Evolutionary conservation across 2,888 invertebrate genomes (phyloP), one percentile per base, ranked within the genome.

Genomic region (Cyclophora albipunctata): DNA sequence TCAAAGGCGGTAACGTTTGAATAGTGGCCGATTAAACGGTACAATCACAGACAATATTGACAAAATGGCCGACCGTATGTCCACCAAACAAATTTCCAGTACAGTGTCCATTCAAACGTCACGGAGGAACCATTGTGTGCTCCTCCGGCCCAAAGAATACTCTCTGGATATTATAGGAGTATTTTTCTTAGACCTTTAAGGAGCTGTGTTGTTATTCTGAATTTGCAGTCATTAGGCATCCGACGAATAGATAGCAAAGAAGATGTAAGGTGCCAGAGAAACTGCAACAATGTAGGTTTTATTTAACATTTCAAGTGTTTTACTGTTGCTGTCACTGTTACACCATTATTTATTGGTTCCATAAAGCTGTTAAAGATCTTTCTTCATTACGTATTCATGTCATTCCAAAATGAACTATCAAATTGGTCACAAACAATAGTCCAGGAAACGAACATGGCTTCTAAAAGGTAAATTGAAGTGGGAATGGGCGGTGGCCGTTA

Each of bases 1-100:
- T 84, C 81, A 84, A 73, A 71, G 84, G 84, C 84, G 85, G 84
- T 87, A 37, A 84, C 85, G 81, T 73, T 67, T 86, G 86, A 86
- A 88, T 88, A 76, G 79, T 68, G 67, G 67, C 76, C 81, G 85
- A 85, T 85, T 85, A 84, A 84, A 84, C 79, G 80, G 82, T 83
- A 81, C 75, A 69, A 63, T 63, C 64, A 67, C 66, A 66, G 86
- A 84, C 85, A 83, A 79, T 76, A 76, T 80, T 86, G 87, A 88
- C 86, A 87, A 88, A 88, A 84, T 73, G 82, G 64, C 66, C 60
- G 57, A 56, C 51, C 46, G 48, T 53, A 52, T 52, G 69, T 64
- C 71, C 69, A 69, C 65, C 69, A 71, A 83, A 82, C 85, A 85
- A 86, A 86, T 86, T 85, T 82, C 71, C 81, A 78, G 74, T 73